Base-by-base conservation (phyloP, 2,888 invertebrate species). In the Ichneumoninae sp. region DNA sequence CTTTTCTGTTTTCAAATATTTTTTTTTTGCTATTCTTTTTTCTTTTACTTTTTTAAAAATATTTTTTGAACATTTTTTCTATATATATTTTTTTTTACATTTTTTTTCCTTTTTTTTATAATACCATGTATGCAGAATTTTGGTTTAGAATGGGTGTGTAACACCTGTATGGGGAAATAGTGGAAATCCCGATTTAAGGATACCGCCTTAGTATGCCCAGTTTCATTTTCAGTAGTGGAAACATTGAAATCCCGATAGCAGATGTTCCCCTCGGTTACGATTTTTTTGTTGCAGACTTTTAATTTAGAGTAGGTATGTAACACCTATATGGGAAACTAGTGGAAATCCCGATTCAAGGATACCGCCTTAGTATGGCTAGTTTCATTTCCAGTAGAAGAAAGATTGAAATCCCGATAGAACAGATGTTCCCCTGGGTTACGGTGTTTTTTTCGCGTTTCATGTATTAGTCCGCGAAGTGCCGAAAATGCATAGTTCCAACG, bases 21-120 rank as follows among this genome's bases (percentile, higher is more conserved):
- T 76, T 62, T 75, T 60, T 16, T 50, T 68, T 19, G 7, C 47
- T 77, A 57, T 75, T 57, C 72, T 78, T 65, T 71, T 68, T 75
- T 1, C 65, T 40, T 76, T 71, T 26, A 26, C 68, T 76, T 30
- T 70, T 66, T 82, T 75, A 69, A 80, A 80, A 62, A 66, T 54
- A 8, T 33, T 36, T 50, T 70, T 40, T 57, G 6, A 10, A 33
- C 52, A 47, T 74, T 81, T 36, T 40, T 40, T 36, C 0, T 7
- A 6, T 36, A 5, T 40, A 6, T 36, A 5, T 40, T 40, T 40
- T 40, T 68, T 75, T 76, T 71, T 33, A 22, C 68, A 66, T 40
- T 71, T 33, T 36, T 50, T 70, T 16, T 26, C 30, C 4, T 40
- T 19, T 57, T 16, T 7, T 54, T 57, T 10, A 19, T 26, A 22